These are phyloP conservation scores for Anorthoa munda DNA, from an alignment of 2,888 invertebrate genomes.

Conservation along the genomic window DNA sequence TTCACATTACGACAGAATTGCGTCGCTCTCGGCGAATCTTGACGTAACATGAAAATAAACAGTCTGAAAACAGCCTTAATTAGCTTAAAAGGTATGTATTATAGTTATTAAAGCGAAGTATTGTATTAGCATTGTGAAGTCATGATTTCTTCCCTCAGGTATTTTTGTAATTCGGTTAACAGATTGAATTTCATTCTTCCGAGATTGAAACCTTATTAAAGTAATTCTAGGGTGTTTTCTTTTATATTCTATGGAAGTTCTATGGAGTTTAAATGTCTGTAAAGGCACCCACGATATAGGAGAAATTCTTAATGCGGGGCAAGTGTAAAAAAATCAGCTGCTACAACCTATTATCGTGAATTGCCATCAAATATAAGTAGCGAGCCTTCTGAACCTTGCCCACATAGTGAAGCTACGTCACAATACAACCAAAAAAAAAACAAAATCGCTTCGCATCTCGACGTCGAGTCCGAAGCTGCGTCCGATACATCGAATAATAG, in stretches of 20 bases:
- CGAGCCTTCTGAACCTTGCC: neutral
- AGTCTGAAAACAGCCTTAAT: slow-evolving; percentile 21
- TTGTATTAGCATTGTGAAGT: neutral
- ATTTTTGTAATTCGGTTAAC: neutral
- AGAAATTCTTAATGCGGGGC: too few species aligned
- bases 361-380: neutral
- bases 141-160: neutral
- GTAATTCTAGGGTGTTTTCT: too few species aligned
- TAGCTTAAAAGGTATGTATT: slow-evolving; percentile 22
- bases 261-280: too few species aligned
- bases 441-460: slow-evolving; percentile 18
- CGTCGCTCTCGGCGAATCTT: slow-evolving; percentile 33
- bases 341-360: neutral
- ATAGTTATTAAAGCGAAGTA: neutral
- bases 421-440: neutral
- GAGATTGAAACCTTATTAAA: neutral
- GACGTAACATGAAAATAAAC: slow-evolving; percentile 13
- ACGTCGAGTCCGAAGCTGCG: slow-evolving; percentile 9
- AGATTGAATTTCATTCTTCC: neutral
- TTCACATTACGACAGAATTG: neutral
- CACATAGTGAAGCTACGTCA: neutral
- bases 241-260: too few species aligned
- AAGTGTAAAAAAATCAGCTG: too few species aligned
- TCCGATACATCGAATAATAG: slow-evolving; percentile 44
- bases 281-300: too few species aligned